Percentiles rank a stretch among this genome's conserved stretches.
Conservation (phyloP, 2,888 invertebrate genomes). For the Caenorhabditis sp. region DNA sequence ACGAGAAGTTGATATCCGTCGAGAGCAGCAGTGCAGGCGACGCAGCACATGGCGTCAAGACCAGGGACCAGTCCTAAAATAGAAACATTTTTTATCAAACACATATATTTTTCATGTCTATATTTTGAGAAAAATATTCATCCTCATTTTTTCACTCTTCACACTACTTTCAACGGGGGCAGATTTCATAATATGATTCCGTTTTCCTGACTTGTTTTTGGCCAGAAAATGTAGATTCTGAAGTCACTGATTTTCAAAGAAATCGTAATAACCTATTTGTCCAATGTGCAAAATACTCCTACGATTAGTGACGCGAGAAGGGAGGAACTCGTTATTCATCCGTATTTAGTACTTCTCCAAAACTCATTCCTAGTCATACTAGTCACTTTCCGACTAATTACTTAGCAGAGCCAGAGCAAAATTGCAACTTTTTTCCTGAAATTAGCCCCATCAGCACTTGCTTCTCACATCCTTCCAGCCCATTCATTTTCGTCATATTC, state of each 20-base stretch:
- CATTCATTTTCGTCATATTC: slow-evolving; percentile 5
- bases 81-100: slow-evolving; percentile 16
- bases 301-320: slow-evolving; percentile 12
- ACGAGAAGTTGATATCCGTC: slow-evolving; percentile 91
- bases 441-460: slow-evolving; percentile 33
- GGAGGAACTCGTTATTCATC: slow-evolving; percentile 12
- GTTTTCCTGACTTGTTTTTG: too few relatives aligned
- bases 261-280: slow-evolving; percentile 6
- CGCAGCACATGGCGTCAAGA: slow-evolving; percentile 89
- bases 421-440: slow-evolving; percentile 23
- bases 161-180: too few relatives aligned
- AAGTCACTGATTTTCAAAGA: slow-evolving; percentile 9
- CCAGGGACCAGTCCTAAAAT: slow-evolving; percentile 88
- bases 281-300: slow-evolving; percentile 7
- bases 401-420: neutral
- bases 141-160: neutral
- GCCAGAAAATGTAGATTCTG: neutral
- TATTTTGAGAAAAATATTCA: slow-evolving; percentile 3
- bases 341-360: slow-evolving; percentile 23
- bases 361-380: slow-evolving; percentile 26
- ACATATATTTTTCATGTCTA: slow-evolving; percentile 19
- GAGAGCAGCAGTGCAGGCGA: slow-evolving; percentile 90
- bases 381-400: slow-evolving; percentile 38
- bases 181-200: too few relatives aligned
- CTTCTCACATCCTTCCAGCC: neutral